phyloP scores from a whole-genome alignment of 2,113 vertebrate species.

The Epinephelus lanceolatus region DNA sequence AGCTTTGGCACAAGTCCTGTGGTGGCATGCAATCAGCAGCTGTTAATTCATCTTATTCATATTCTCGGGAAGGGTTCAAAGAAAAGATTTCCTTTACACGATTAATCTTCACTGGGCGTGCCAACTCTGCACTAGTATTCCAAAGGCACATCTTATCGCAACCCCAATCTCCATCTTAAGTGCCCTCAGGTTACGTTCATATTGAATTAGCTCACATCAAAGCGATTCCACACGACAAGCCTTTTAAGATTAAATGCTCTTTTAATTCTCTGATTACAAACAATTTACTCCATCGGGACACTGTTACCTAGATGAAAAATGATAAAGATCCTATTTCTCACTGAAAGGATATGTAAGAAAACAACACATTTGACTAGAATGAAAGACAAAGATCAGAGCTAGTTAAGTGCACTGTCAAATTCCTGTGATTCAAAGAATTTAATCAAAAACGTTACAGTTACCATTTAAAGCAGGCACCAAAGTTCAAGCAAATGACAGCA shows the following conservation, averaged over 20 bases:
- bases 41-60: slow-evolving; percentile 44
- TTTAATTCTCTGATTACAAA: slow-evolving; percentile 75
- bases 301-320: slow-evolving; percentile 49
- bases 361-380: slow-evolving; percentile 32
- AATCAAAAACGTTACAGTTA: neutral
- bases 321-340: slow-evolving; percentile 33
- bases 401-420: neutral
- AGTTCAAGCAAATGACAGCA: neutral
- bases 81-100: slow-evolving; percentile 56
- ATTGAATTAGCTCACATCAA: slow-evolving; percentile 86
- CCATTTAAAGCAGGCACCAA: neutral
- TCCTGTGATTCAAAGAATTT: slow-evolving; percentile 19
- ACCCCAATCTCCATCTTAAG: slow-evolving; percentile 75
- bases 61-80: slow-evolving; percentile 58
- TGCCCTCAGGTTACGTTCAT: slow-evolving; percentile 80
- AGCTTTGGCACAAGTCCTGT: neutral
- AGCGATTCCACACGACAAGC: slow-evolving; percentile 80
- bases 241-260: slow-evolving; percentile 80
- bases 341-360: slow-evolving; percentile 22
- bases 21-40: slow-evolving; percentile 23
- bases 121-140: slow-evolving; percentile 48
- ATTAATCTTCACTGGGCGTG: slow-evolving; percentile 59
- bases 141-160: slow-evolving; percentile 64
- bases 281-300: slow-evolving; percentile 70
- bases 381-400: slow-evolving; percentile 10